A percentile compares a stretch with the other conserved stretches of the same genome.
Conservation (phyloP, 1,140 invertebrate species). For the Nixonia krombeini region DNA sequence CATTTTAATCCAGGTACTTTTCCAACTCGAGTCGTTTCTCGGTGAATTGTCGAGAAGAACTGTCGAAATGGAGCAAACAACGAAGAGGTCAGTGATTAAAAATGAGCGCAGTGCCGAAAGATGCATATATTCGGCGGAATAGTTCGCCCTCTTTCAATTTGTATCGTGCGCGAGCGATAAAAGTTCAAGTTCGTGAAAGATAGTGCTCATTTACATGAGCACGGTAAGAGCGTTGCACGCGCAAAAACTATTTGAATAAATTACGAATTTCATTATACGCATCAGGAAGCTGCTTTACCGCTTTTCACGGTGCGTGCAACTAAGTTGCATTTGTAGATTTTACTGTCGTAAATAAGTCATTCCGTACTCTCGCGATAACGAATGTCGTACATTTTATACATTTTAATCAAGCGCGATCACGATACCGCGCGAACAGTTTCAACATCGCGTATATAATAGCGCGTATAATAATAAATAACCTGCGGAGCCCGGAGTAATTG, state of each 20-base stretch:
- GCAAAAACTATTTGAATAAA: constrained; percentile 37
- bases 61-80: too few species aligned
- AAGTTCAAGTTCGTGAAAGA: constrained; percentile 31
- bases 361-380: constrained; percentile 15
- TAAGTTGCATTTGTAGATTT: constrained; percentile 28
- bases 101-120: too few species aligned
- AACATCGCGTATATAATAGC: neutral
- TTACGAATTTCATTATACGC: constrained; percentile 34
- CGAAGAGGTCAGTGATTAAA: too few species aligned
- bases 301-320: constrained; percentile 10
- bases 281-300: constrained; percentile 32
- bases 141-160: too few species aligned
- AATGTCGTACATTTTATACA: constrained; percentile 10
- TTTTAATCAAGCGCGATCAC: constrained; percentile 15
- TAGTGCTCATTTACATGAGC: constrained; percentile 30
- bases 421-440: constrained; percentile 3
- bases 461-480: constrained; percentile 5
- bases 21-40: too few species aligned
- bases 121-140: too few species aligned
- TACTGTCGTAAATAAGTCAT: constrained; percentile 27
- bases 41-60: too few species aligned
- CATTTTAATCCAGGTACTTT: too few species aligned
- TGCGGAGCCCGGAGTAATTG: neutral
- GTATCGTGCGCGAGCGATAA: neutral
- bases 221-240: constrained; percentile 19